Base-by-base conservation (phyloP, 2,797 vertebrate species). In the Nyctalus aviator region DNA sequence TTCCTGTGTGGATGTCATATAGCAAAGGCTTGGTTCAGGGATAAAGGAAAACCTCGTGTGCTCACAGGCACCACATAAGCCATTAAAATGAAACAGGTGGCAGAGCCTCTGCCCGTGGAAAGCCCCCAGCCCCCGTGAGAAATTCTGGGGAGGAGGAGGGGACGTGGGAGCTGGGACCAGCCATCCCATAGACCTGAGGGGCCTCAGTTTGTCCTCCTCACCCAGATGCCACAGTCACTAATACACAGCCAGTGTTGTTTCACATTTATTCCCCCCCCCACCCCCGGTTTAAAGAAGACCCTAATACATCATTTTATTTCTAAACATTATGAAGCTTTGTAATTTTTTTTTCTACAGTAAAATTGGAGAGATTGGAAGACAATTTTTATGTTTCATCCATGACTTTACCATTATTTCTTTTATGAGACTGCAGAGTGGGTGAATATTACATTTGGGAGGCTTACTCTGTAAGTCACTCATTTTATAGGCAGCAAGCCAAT, bases 311-410 rank as follows among this genome's bases (percentile, higher is more conserved):
- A 75, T 82, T 94, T 86, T 73, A 69, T 35, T 82, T 57, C 32
- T 57, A 88, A 79, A 53, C 88, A 88, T 32, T 84, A 25, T 48
- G 15, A 72, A 37, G 23, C 14, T 69, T 85, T 77, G 55, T 64
- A n/a, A 23, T 50, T 71, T 86, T 62, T 84, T 84, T 66, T 32
- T 10, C 71, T 71, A 9, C 1, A 25, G 35, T 93, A 85, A 88
- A 93, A 57, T 10, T 84, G 25, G 17, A 25, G 10, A 23, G 37
- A 48, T 35, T 53, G 18, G 9, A 12, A 95, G 27, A 83, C 9
- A 57, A 25, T 75, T 88, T 81, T 90, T 88, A 87, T 69, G 83
- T 90, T 87, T 23, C 3, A n/a, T 41, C 44, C 25, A 46, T 82
- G 35, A 75, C 41, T 87, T 85, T 37, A 81, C 66, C 18, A 32